A percentile compares a stretch with the other conserved stretches of the same genome.
These are phyloP conservation scores for Hoplostethus mediterraneus DNA, from an alignment of 2,797 vertebrate genomes.

Conservation along the genomic window DNA sequence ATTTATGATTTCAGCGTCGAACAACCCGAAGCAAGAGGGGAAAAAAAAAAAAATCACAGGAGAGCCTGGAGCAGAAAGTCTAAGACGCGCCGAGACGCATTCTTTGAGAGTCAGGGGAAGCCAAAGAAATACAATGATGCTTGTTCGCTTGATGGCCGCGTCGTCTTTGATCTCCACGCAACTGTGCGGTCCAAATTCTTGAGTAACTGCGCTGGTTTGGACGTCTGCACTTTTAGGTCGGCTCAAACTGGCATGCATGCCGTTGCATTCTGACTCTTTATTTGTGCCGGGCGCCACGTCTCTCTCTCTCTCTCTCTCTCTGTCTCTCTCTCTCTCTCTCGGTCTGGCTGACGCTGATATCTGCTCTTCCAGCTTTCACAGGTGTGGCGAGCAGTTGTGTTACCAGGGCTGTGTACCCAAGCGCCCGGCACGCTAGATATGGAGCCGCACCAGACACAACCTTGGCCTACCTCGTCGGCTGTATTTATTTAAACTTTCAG, in stretches of 20 bases:
- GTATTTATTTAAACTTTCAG: constrained; percentile 74
- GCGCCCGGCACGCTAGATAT: constrained; percentile 22
- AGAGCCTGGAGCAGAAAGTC: constrained; percentile 19
- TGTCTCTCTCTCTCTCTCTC: constrained; percentile 62
- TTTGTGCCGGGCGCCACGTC: constrained; percentile 36
- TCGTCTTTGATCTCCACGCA: constrained; percentile 56
- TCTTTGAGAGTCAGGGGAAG: constrained; percentile 20
- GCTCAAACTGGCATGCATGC: constrained; percentile 39
- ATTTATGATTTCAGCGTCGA: constrained; percentile 28
- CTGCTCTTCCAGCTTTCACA: constrained; percentile 57
- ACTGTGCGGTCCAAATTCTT: constrained; percentile 45
- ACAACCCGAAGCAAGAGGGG: not conserved
- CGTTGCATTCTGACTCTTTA: not conserved
- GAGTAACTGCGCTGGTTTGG: constrained; percentile 46
- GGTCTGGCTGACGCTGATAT: constrained; percentile 46
- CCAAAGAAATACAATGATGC: not conserved
- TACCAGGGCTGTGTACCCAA: constrained; percentile 1
- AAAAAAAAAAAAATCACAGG: not conserved
- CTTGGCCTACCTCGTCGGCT: constrained; percentile 54
- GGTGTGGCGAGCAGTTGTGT: constrained; percentile 51
- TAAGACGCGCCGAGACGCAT: constrained; percentile 6
- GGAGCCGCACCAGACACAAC: constrained; percentile 39
- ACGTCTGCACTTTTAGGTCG: constrained; percentile 28
- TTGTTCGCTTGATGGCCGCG: not conserved
- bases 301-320: no score